These are phyloP conservation scores for Balaenoptera acutorostrata DNA, from an alignment of 2,113 vertebrate species.

Conservation along the genomic window DNA sequence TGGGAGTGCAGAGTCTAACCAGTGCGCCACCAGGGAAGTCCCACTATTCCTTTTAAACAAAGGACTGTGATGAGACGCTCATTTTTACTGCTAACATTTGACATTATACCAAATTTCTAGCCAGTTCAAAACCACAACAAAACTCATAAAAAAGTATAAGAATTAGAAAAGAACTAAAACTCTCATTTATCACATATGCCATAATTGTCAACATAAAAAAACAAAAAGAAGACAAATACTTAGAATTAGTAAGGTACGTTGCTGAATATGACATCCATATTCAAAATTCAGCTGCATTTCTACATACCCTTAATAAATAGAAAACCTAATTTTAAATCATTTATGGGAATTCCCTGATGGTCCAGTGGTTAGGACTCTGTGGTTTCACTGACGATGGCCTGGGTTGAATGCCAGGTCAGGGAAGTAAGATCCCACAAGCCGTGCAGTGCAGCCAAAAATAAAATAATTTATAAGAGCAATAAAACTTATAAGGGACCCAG, in stretches of 20 bases:
- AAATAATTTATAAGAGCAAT: background rate
- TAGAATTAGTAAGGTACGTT: background rate
- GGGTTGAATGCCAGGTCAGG: too few relatives aligned
- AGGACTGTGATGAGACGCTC: background rate
- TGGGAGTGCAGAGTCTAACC: too few relatives aligned
- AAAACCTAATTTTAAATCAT: background rate
- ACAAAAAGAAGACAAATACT: background rate
- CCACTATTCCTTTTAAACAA: background rate
- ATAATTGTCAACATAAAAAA: background rate
- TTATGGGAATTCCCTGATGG: background rate
- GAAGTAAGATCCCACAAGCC: too few relatives aligned
- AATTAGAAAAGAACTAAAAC: background rate
- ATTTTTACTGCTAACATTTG: background rate
- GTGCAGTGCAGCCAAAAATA: too few relatives aligned
- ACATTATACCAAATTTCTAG: background rate
- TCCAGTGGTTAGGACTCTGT: background rate
- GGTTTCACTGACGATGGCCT: background rate
- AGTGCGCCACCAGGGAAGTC: too few relatives aligned
- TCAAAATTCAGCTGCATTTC: background rate
- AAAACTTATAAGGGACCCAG: background rate
- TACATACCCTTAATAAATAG: background rate
- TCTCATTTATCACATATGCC: background rate
- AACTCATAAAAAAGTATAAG: background rate
- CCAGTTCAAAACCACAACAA: background rate
- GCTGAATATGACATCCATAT: background rate